Conservation (phyloP, 2,113 vertebrate genomes). For the Hippocampus barbouri region DNA sequence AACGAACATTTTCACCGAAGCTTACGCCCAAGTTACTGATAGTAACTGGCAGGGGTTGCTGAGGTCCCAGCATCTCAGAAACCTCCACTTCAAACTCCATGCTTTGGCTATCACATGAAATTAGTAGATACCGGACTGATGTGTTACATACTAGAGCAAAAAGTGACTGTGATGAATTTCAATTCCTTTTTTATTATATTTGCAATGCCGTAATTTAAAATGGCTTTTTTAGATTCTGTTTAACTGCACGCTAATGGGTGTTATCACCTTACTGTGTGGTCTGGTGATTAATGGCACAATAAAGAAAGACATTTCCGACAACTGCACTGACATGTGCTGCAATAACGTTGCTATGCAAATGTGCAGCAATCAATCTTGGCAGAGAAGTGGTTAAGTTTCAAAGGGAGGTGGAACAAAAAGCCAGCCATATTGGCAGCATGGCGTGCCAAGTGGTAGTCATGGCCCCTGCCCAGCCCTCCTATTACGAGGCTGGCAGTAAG, state of each 20-base stretch:
- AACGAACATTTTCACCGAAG: background rate
- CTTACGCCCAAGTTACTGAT: background rate
- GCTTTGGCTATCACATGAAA: no score
- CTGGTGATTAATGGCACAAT: conserved; percentile 57
- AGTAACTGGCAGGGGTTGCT: background rate
- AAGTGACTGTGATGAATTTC: background rate
- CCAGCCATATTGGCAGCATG: conserved; percentile 85
- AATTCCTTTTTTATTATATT: background rate
- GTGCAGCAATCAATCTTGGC: conserved; percentile 74
- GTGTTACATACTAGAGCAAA: background rate
- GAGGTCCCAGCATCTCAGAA: background rate
- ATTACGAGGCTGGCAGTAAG: conserved; percentile 80
- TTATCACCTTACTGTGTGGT: conserved; percentile 42
- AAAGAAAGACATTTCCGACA: conserved; percentile 64
- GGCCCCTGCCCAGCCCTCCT: conserved; percentile 86
- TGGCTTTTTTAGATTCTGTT: conserved; percentile 2
- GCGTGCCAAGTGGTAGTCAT: conserved; percentile 84
- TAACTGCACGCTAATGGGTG: background rate
- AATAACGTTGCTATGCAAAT: conserved; percentile 71
- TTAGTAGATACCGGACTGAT: background rate
- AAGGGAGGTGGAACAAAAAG: conserved; percentile 68
- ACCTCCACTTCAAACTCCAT: background rate
- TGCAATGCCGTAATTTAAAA: conserved; percentile 1
- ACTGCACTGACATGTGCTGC: conserved; percentile 65
- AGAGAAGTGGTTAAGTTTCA: conserved; percentile 75